Evolutionary conservation across 2,113 vertebrate genomes (phyloP).

Genomic region (Notechis scutatus): DNA sequence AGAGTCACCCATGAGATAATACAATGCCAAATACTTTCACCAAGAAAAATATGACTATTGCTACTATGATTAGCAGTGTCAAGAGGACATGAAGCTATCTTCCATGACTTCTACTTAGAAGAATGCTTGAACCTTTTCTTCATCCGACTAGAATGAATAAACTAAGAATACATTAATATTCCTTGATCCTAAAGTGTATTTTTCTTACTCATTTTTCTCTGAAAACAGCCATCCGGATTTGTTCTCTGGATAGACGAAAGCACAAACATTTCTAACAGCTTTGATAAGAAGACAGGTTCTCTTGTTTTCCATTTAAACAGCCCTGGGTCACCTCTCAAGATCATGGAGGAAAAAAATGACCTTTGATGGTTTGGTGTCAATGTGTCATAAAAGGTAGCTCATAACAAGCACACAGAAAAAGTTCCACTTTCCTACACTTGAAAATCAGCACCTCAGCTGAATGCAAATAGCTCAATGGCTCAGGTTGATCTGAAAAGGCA

Average conservation of each 20-base stretch:
- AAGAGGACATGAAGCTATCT: background rate
- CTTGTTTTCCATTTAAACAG: constrained; percentile 23
- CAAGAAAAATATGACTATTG: background rate
- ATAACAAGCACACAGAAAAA: background rate
- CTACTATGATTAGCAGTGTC: background rate
- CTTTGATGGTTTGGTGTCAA: constrained; percentile 7
- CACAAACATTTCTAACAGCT: background rate
- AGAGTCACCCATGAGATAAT: background rate
- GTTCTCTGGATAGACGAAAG: constrained; percentile 14
- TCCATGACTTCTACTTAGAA: background rate
- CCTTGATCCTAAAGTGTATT: background rate
- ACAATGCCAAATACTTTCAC: background rate
- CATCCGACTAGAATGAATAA: background rate
- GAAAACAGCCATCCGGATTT: background rate
- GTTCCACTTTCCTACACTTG: constrained; percentile 34
- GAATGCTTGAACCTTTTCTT: background rate
- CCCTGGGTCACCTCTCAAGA: constrained; percentile 9
- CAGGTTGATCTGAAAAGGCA: constrained; percentile 53
- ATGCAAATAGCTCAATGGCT: constrained; percentile 50
- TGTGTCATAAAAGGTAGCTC: background rate
- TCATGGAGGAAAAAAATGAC: background rate
- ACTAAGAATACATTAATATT: background rate
- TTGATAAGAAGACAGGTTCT: constrained; percentile 1
- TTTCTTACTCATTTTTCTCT: background rate
- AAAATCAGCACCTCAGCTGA: constrained; percentile 33